Evolutionary conservation across 2,888 invertebrate genomes (phyloP).

Genomic region (Cryptus viduatorius): DNA sequence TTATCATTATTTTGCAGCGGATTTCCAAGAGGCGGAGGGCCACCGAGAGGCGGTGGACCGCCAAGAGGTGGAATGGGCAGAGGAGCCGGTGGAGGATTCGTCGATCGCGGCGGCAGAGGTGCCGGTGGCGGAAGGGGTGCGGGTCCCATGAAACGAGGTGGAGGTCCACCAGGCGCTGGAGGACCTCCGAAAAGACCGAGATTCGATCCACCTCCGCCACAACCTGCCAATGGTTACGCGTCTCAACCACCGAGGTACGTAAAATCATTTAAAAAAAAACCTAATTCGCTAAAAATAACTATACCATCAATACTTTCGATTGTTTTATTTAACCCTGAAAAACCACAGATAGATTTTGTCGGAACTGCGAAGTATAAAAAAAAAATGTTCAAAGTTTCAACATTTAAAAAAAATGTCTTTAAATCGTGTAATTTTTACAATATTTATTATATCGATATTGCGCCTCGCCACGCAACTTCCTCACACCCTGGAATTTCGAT

Average conservation of each 20-base stretch:
- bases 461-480: no score
- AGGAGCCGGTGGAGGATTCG: constrained; percentile 84
- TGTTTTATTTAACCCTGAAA: no score
- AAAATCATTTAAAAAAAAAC: not conserved
- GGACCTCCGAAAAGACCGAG: constrained; percentile 87
- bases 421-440: no score
- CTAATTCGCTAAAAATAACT: no score
- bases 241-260: constrained; percentile 76
- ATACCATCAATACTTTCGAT: no score
- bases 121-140: constrained; percentile 83
- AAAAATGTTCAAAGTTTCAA: no score
- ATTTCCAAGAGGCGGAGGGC: constrained; percentile 68
- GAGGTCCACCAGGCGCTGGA: constrained; percentile 87
- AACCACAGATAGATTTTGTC: no score
- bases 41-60: constrained; percentile 69
- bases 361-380: not conserved
- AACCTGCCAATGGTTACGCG: constrained; percentile 82
- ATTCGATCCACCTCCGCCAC: constrained; percentile 81
- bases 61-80: constrained; percentile 71
- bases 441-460: no score
- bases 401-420: not conserved
- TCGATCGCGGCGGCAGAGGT: constrained; percentile 85
- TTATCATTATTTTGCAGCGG: constrained; percentile 49
- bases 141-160: constrained; percentile 83
- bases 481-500: no score